Evolutionary conservation across 2,888 invertebrate species (phyloP).

Genomic region (Erebia epiphron): DNA sequence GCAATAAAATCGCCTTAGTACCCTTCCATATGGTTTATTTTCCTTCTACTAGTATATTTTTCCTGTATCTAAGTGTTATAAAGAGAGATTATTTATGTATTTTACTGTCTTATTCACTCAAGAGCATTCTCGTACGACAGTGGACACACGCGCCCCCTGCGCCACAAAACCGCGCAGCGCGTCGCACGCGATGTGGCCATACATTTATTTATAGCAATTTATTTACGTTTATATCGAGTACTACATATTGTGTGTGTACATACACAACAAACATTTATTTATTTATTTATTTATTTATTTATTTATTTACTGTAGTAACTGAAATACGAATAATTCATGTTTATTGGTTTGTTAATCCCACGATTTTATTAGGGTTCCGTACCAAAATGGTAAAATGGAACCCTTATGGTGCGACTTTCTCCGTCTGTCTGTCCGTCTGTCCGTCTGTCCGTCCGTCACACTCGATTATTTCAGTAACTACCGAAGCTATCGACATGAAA

Average conservation of each 20-base stretch:
- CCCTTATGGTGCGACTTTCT: too few species aligned
- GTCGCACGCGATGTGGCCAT: conserved; percentile 56
- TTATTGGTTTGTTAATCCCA: too few species aligned
- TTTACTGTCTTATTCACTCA: too few species aligned
- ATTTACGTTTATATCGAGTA: conserved; percentile 11
- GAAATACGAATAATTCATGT: not conserved
- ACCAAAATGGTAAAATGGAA: too few species aligned
- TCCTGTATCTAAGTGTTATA: conserved; percentile 18
- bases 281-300: too few species aligned
- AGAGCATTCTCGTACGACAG: conserved; percentile 31
- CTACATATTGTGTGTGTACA: not conserved
- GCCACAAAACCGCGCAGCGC: conserved; percentile 58
- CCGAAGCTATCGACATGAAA: too few species aligned
- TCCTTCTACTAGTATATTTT: not conserved
- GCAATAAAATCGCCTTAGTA: too few species aligned
- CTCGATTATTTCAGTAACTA: too few species aligned
- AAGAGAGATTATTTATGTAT: too few species aligned
- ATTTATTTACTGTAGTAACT: not conserved
- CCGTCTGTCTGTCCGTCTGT: too few species aligned
- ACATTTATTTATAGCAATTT: conserved; percentile 35
- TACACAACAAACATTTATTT: not conserved
- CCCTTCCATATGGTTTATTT: not conserved
- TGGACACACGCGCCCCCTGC: conserved; percentile 53
- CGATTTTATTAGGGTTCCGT: too few species aligned
- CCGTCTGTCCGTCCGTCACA: too few species aligned